Evolutionary conservation across 37 sponge, comb jelly and placozoan species (phyloP).

Genomic region (Theonella swinhoei): DNA sequence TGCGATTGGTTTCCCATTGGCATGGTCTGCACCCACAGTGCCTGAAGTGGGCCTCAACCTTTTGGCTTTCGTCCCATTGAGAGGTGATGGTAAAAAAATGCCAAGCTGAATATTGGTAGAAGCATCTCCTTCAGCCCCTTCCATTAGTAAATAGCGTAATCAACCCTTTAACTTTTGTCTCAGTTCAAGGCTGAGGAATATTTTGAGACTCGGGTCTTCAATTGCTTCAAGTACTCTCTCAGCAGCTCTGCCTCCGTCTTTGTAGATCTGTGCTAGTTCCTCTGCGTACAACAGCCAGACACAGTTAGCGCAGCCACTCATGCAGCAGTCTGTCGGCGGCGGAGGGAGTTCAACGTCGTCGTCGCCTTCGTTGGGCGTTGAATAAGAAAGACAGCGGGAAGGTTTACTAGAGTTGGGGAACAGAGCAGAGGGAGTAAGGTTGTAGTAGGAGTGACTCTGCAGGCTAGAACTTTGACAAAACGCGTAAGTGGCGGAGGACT

Average conservation of each 20-base stretch:
- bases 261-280: slow-evolving; percentile 54
- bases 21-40: no score
- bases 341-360: slow-evolving; percentile 44
- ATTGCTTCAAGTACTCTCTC: slow-evolving; percentile 60
- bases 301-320: slow-evolving; percentile 92
- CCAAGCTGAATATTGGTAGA: background rate
- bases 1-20: background rate
- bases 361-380: background rate
- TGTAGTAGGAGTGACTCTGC: background rate
- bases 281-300: slow-evolving; percentile 90
- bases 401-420: background rate
- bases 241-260: slow-evolving; percentile 48
- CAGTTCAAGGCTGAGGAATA: slow-evolving; percentile 84
- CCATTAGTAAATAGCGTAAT: no score
- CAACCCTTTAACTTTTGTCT: no score
- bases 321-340: slow-evolving; percentile 84
- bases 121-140: background rate
- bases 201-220: slow-evolving; percentile 82
- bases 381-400: background rate
- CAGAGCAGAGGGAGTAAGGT: background rate
- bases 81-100: background rate
- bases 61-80: no score
- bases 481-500: background rate
- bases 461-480: background rate
- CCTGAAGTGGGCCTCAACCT: no score